phyloP scores from a whole-genome alignment of 2,888 invertebrate species.

The Oegoconia quadripuncta region DNA sequence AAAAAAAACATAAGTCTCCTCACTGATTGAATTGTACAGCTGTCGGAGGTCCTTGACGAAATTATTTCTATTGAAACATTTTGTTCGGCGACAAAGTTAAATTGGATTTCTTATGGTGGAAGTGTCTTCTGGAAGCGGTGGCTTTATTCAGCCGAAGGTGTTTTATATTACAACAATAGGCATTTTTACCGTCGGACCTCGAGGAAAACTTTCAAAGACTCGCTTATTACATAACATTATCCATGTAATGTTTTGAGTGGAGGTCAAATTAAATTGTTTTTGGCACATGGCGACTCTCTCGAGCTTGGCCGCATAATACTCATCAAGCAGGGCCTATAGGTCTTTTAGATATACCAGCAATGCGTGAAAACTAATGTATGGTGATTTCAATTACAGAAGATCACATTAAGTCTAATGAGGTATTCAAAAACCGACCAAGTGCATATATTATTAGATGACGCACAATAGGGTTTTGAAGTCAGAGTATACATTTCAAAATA shows the following conservation, averaged over 20 bases:
- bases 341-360: no score
- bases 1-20: conserved; percentile 54
- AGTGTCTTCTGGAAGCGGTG: conserved; percentile 48
- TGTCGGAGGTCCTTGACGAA: conserved; percentile 70
- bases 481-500: no score
- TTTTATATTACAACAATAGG: conserved; percentile 62
- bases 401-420: no score
- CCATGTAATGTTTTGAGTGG: conserved; percentile 1
- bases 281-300: not conserved
- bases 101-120: conserved; percentile 76
- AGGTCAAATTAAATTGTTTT: conserved; percentile 2
- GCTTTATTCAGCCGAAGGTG: conserved; percentile 55
- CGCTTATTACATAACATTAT: conserved; percentile 32
- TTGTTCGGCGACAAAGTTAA: conserved; percentile 75
- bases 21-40: conserved; percentile 74
- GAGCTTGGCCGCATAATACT: no score
- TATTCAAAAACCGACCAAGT: no score
- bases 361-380: not conserved
- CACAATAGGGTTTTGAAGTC: no score
- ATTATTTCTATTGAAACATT: conserved; percentile 77
- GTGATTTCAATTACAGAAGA: not conserved
- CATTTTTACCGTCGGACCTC: conserved; percentile 40
- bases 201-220: conserved; percentile 17
- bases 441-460: no score
- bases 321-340: no score